Percentiles rank a stretch among this genome's conserved stretches.
These are phyloP conservation scores for Drosophila melanica DNA, from an alignment of 1,140 invertebrate species.

Conservation along the genomic window DNA sequence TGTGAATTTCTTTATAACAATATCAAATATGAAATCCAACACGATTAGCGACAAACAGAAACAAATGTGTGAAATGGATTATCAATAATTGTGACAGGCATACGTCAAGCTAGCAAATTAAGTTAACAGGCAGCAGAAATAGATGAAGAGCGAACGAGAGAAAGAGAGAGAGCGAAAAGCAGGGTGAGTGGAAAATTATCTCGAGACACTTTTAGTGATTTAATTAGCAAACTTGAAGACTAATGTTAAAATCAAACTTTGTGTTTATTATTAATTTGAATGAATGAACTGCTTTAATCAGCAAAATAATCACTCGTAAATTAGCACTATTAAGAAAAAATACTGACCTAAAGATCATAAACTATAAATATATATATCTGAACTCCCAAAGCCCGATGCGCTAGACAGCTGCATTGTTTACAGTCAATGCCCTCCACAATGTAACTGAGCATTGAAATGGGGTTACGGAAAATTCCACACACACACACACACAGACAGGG, in stretches of 20 bases:
- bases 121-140: constrained; percentile 20
- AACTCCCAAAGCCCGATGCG: no score
- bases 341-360: no score
- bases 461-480: neutral
- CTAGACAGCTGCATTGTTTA: neutral
- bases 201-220: neutral
- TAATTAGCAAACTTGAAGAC: neutral
- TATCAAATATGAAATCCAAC: constrained; percentile 48
- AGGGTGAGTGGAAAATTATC: neutral
- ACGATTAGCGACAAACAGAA: constrained; percentile 47
- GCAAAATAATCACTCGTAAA: no score
- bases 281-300: no score
- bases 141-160: no score
- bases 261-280: no score
- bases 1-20: constrained; percentile 69
- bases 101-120: constrained; percentile 38
- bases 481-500: neutral
- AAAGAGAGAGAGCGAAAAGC: neutral
- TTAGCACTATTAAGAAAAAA: no score
- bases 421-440: neutral
- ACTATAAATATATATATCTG: no score
- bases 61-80: constrained; percentile 52
- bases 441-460: neutral
- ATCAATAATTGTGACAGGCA: constrained; percentile 53
- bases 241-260: neutral